Evolutionary conservation across 2,888 invertebrate genomes (phyloP).

Genomic region (Silvanus unidentatus): DNA sequence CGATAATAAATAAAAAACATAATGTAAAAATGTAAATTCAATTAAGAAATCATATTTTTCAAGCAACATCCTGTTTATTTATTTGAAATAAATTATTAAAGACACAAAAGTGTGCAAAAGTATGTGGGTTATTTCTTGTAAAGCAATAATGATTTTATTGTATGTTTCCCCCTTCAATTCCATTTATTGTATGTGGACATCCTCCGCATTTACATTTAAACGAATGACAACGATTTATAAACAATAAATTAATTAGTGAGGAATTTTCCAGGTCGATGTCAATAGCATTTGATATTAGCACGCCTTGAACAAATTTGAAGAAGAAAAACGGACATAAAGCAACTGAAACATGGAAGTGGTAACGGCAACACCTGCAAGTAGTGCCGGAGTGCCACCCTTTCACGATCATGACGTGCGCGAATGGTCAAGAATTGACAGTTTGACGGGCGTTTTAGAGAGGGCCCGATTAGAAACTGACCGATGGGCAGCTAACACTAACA

Average conservation of each 20-base stretch:
- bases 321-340: slow-evolving; percentile 5
- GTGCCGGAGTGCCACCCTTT: slow-evolving; percentile 43
- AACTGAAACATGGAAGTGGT: slow-evolving; percentile 42
- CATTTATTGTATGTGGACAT: too few species aligned
- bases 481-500: slow-evolving; percentile 49
- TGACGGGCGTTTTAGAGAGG: slow-evolving; percentile 52
- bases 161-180: too few species aligned
- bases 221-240: too few species aligned
- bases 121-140: slow-evolving; percentile 13
- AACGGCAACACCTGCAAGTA: slow-evolving; percentile 35
- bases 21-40: too few species aligned
- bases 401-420: slow-evolving; percentile 52
- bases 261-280: slow-evolving; percentile 31
- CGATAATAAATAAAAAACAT: too few species aligned
- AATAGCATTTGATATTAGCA: slow-evolving; percentile 30
- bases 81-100: neutral
- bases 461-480: slow-evolving; percentile 52
- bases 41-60: too few species aligned
- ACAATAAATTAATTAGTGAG: too few species aligned
- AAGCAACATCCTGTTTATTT: slow-evolving; percentile 12
- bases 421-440: slow-evolving; percentile 51
- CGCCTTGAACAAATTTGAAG: slow-evolving; percentile 13
- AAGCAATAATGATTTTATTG: slow-evolving; percentile 6
- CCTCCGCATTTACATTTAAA: too few species aligned
- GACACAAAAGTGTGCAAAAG: slow-evolving; percentile 6